Evolutionary conservation across 2,113 vertebrate genomes (phyloP).

Genomic region (Lycaon pictus): DNA sequence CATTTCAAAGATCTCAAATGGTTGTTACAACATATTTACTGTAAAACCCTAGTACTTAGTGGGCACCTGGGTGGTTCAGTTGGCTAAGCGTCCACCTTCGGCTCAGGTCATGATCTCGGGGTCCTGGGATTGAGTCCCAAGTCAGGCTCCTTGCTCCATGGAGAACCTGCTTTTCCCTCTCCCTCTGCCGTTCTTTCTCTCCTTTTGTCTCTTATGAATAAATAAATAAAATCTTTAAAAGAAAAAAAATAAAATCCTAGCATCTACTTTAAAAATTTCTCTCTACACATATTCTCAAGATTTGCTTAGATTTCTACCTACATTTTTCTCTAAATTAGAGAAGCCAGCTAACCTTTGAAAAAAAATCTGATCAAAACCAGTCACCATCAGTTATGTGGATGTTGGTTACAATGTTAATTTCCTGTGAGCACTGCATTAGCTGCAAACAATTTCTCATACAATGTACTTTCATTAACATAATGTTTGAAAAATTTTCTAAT

Average conservation of each 20-base stretch:
- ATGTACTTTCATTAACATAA: conserved; percentile 5
- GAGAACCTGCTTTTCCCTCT: too few species aligned
- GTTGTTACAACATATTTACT: neutral
- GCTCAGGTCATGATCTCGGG: too few species aligned
- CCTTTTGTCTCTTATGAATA: too few species aligned
- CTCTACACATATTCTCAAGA: neutral
- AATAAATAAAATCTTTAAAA: too few species aligned
- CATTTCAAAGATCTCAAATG: neutral
- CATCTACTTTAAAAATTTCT: neutral
- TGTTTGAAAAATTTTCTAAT: neutral
- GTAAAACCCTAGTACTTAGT: neutral
- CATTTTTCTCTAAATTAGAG: conserved; percentile 41
- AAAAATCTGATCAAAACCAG: conserved; percentile 23
- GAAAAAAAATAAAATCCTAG: neutral
- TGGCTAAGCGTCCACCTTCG: too few species aligned
- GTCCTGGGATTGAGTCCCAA: too few species aligned
- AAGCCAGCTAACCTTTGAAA: conserved; percentile 42
- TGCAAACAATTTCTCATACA: neutral
- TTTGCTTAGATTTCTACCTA: neutral
- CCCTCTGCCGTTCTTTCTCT: too few species aligned
- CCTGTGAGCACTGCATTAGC: neutral
- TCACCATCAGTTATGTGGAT: neutral
- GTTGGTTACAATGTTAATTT: neutral
- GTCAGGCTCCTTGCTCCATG: too few species aligned
- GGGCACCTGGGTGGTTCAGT: too few species aligned